Evolutionary conservation across 2,888 invertebrate genomes (phyloP), one percentile per base, ranked within the genome.

Genomic region (Spilarctia lutea): DNA sequence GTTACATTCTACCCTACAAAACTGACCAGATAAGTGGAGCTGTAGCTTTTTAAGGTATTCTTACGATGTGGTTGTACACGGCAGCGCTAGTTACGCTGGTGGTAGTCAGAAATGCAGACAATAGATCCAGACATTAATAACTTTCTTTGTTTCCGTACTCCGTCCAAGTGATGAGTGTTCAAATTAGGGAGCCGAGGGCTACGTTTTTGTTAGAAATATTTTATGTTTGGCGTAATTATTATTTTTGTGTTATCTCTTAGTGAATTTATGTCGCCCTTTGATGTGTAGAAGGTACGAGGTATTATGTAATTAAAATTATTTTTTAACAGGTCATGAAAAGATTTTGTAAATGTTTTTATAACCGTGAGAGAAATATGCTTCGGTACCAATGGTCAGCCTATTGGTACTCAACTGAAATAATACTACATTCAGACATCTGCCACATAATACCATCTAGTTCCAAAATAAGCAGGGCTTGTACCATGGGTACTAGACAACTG

Each of bases 101-200:
- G 79, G 79, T 80, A 87, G 90, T 91, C 91, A 91, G 91, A 87
- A 88, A 90, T 87, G 88, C 89, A 94, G 91, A 95, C 94, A 95
- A 95, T 94, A 88, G 90, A 85, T 84, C 89, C 90, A 92, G 94
- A 93, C 94, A 94, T 95, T 95, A 95, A 95, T 95, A 94, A 93
- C 93, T 93, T 93, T 92, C 94, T 94, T 94, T 94, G 94, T 94
- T 93, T 90, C 89, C 86, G 85, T 87, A 85, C 88, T 87, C 86
- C 86, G 83, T 83, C 85, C 86, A 86, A 89, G 87, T 88, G 89
- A 90, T 85, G 85, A 88, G 88, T 84, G 87, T 85, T 85, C 82
- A 82, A 82, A 85, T 85, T 85, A 85, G 84, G 85, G 82, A 82
- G 78, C 80, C 79, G 78, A 74, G 83, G 79, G 84, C 75, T 77